Evolutionary conservation across 2,797 vertebrate species (phyloP), one percentile per base, ranked within the genome.

Genomic region (Muraenolepis orangiensis): DNA sequence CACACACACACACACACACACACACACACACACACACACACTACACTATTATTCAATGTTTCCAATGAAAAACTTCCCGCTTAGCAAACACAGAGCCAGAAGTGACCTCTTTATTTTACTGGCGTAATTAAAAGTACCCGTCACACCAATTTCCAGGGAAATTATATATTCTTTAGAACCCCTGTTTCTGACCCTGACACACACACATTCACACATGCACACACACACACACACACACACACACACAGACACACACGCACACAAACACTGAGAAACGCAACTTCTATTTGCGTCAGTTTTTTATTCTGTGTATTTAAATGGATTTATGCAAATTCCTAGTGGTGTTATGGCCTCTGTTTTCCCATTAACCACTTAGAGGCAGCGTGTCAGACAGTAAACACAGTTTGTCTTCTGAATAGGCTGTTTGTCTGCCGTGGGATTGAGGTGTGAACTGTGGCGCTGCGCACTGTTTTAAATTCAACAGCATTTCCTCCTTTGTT

Each of bases 301-400:
- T 80, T 70, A 83, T 86, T 81, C 73, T 82, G 79, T 80, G 71
- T 74, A 75, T 87, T 86, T 88, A 80, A 86, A 84, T 77, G 34
- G 76, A 75, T 87, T 88, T 82, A 84, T 87, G 82, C 76, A 87
- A 91, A 90, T 87, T 14, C 85, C 83, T 81, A 75, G 68, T 74
- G 32, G 34, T 75, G 70, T 75, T 77, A 66, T 82, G 64, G 69
- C 75, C 78, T 80, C 57, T 36, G 72, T 74, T n/a, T n/a, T 80
- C 73, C 78, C 70, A 76, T 78, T 71, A 81, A 78, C 69, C 71
- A 78, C 31, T 74, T 46, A 74, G 6, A 57, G 20, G 51, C 51
- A 23, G 4, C 51, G 51, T 57, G 61, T 76, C 77, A 83, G 74
- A 83, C 70, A 79, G 77, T 20, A 72, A 73, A 81, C 70, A 32